These are phyloP conservation scores for Pissodes strobi DNA, from an alignment of 1,140 invertebrate species.

Conservation along the genomic window DNA sequence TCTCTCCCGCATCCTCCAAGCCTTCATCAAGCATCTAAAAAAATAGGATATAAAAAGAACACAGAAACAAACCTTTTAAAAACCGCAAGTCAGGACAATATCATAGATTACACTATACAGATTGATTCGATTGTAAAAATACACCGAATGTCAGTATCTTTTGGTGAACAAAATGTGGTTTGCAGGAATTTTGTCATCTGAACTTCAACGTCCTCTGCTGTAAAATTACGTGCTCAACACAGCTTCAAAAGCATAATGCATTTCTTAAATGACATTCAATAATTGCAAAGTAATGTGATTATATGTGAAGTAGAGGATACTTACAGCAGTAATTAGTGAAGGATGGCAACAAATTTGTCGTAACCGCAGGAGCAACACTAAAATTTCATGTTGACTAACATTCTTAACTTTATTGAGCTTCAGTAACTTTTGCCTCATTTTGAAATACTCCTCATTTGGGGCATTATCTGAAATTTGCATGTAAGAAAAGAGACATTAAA, in stretches of 20 bases:
- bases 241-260: not conserved
- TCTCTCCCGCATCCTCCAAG: constrained; percentile 47
- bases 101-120: too few relatives aligned
- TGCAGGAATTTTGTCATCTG: too few relatives aligned
- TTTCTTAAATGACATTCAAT: not conserved
- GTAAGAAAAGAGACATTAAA: too few relatives aligned
- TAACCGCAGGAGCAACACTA: constrained; percentile 80
- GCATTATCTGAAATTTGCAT: constrained; percentile 26
- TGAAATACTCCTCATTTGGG: constrained; percentile 45
- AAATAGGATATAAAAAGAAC: not conserved
- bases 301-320: constrained; percentile 16
- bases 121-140: too few relatives aligned
- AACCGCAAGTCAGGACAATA: too few relatives aligned
- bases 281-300: not conserved
- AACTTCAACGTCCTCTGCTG: not conserved
- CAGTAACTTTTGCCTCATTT: constrained; percentile 65
- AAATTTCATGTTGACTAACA: constrained; percentile 75
- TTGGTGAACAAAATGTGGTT: too few relatives aligned
- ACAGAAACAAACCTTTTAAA: too few relatives aligned
- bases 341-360: constrained; percentile 90
- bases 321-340: constrained; percentile 70
- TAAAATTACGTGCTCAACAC: not conserved
- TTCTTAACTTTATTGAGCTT: constrained; percentile 62
- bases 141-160: too few relatives aligned
- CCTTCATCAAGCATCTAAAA: constrained; percentile 65